phyloP scores from a whole-genome alignment of 92 coral and sea anemone species.

The Anthopleura xanthogrammica region DNA sequence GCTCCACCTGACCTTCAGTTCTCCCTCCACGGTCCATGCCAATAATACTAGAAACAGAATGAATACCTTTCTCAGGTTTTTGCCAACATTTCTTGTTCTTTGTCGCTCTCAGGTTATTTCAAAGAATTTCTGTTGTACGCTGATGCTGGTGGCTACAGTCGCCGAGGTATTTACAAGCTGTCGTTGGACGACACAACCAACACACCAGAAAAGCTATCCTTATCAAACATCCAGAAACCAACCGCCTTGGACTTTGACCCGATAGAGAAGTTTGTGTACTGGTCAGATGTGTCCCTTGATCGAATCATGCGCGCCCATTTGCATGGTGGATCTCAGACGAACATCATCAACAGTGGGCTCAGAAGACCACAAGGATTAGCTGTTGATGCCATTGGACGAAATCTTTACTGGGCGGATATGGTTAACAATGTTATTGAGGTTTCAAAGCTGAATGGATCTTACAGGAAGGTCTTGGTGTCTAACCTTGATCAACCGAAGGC shows the following conservation, averaged over 20 bases:
- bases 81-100: background rate
- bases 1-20: no score
- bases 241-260: conserved; percentile 47
- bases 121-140: conserved; percentile 50
- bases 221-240: conserved; percentile 18
- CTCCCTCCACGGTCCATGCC: no score
- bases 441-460: conserved; percentile 47
- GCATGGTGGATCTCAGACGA: conserved; percentile 22
- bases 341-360: conserved; percentile 19
- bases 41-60: no score
- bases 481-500: conserved; percentile 20
- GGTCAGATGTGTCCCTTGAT: conserved; percentile 26
- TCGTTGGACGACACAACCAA: conserved; percentile 3
- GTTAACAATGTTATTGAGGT: conserved; percentile 38
- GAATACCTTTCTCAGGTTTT: no score
- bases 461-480: conserved; percentile 40
- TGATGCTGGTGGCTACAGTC: conserved; percentile 22
- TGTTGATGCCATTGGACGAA: conserved; percentile 43
- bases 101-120: conserved; percentile 22
- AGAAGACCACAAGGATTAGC: conserved; percentile 48
- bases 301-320: conserved; percentile 36
- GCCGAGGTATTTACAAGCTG: conserved; percentile 26
- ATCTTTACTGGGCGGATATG: conserved; percentile 56
- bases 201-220: conserved; percentile 12
- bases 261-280: conserved; percentile 32